Evolutionary conservation across 2,113 vertebrate species (phyloP), one percentile per base, ranked within the genome.

Genomic region (Festucalex cinctus): DNA sequence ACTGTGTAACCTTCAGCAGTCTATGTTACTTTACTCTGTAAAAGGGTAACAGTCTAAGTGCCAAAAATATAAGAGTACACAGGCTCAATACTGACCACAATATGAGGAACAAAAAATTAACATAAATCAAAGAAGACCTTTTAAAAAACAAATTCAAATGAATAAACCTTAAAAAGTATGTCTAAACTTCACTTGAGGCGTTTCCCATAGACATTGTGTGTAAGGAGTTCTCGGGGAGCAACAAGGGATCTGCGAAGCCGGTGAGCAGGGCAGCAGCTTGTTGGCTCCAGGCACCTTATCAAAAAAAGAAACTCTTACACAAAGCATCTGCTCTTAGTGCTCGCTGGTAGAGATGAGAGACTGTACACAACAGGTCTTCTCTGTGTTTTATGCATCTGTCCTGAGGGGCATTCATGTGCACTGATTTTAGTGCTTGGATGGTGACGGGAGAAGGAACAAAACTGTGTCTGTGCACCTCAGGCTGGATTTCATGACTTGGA

Each of bases 291-390:
- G 75, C 74, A 14, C 41, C 69, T n/a, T 28, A 19, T 28, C 16
- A 57, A 16, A 57, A 57, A 57, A 8, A 66, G 37, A 73, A 69
- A 56, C 65, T 68, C 48, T 64, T 39, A 37, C 28, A 63, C 41
- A 43, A 63, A 73, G 66, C 76, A 86, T 76, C 76, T 80, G 67
- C 62, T 81, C 65, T 75, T 77, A 51, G 72, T 66, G 70, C 61
- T 56, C 35, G 32, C 53, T 68, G 68, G 68, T 68, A 63, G 62
- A 71, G 74, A 6, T 57, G 36, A 71, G 77, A 75, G 74, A 62
- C 44, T 65, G 69, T 68, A 68, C 44, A 58, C 78, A 69, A 32
- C 64, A 60, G 75, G 69, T 68, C 68, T 70, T 61, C 72, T 26
- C 41, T 70, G 72, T 69, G 58, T 61, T 53, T 67, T 67, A 56